Percentiles rank a stretch among this genome's conserved stretches.
Conservation (phyloP, 2,113 vertebrate genomes). For the mouse (Mus musculus) region DNA sequence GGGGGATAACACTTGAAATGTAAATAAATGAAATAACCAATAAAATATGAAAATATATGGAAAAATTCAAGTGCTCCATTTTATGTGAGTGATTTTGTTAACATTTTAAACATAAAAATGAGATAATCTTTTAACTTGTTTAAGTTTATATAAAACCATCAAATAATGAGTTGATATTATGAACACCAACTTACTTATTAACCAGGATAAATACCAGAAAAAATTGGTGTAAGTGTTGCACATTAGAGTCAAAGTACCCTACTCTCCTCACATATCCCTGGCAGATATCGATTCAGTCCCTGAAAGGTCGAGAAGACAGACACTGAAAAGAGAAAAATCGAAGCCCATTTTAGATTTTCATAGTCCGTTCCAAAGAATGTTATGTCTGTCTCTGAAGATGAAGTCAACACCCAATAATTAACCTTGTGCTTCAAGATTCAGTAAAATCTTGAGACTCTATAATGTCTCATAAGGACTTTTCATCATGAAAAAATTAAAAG, state of each 20-base stretch:
- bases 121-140: not conserved
- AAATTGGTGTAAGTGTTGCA: not conserved
- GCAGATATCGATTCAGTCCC: not conserved
- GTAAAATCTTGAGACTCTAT: not conserved
- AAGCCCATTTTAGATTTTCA: not conserved
- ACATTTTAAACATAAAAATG: not conserved
- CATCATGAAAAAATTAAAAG: not conserved
- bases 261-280: fast-evolving
- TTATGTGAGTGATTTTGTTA: not conserved
- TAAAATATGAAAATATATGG: no score
- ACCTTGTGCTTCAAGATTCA: not conserved
- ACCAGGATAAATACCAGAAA: not conserved
- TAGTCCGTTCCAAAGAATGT: not conserved
- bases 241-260: not conserved
- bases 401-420: not conserved
- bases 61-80: not conserved
- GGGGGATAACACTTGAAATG: no score
- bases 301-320: not conserved
- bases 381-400: not conserved
- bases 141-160: not conserved
- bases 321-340: not conserved
- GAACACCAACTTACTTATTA: not conserved
- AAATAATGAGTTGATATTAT: not conserved
- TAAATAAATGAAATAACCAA: no score
- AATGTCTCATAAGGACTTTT: not conserved